Conservation (phyloP, 2,113 vertebrate genomes). For the Aplodontia rufa region DNA sequence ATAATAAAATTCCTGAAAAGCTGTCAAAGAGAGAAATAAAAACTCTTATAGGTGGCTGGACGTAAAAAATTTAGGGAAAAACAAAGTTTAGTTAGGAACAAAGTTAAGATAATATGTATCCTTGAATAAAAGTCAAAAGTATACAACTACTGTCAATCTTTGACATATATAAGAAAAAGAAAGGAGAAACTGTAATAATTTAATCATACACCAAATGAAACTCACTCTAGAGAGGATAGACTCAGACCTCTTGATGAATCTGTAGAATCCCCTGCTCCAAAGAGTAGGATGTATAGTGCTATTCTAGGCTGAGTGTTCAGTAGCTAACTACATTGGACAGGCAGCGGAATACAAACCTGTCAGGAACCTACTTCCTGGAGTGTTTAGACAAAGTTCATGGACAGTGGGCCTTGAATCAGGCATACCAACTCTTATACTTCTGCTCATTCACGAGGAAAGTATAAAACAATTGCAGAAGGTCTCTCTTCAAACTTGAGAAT, state of each 20-base stretch:
- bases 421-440: neutral
- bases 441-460: neutral
- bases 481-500: constrained; percentile 16
- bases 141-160: neutral
- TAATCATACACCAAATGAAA: neutral
- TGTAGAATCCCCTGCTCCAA: neutral
- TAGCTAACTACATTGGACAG: neutral
- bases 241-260: neutral
- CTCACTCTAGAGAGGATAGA: neutral
- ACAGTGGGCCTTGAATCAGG: neutral
- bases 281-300: neutral
- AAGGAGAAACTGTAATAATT: neutral
- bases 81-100: neutral
- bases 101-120: neutral
- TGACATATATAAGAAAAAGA: neutral
- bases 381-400: neutral
- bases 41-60: neutral
- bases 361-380: neutral
- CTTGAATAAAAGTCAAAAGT: constrained; percentile 35
- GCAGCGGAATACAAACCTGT: neutral
- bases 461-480: constrained; percentile 15
- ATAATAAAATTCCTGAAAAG: constrained; percentile 19
- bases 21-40: neutral
- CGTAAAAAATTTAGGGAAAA: neutral
- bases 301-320: too few relatives aligned